These are phyloP conservation scores for Gallinago jamesoni DNA, from an alignment of 2,113 vertebrate genomes.

Conservation along the genomic window DNA sequence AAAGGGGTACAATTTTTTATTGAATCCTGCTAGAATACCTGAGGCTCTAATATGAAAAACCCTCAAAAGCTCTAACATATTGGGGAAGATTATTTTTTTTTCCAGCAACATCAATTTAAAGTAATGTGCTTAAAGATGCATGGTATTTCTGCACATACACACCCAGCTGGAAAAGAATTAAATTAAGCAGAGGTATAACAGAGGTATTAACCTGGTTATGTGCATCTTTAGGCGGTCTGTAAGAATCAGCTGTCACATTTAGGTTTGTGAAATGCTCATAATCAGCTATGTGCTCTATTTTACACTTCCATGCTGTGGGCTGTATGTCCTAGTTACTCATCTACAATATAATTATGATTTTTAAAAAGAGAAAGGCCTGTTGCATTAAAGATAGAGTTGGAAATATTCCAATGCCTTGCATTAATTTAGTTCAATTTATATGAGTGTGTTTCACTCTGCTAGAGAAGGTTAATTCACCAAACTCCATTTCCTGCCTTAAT, in stretches of 20 bases:
- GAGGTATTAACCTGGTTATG: conserved; percentile 26
- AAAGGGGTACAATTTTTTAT: background rate
- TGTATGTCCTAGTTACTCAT: conserved; percentile 7
- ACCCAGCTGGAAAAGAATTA: conserved; percentile 28
- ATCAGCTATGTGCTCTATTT: background rate
- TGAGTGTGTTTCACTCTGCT: background rate
- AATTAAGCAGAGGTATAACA: conserved; percentile 28
- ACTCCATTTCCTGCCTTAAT: conserved; percentile 54
- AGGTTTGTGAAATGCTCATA: conserved; percentile 39
- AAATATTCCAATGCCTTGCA: conserved; percentile 6
- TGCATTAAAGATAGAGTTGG: conserved; percentile 33
- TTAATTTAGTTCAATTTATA: conserved; percentile 40
- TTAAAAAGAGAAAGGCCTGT: background rate
- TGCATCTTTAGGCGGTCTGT: background rate
- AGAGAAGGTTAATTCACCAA: conserved; percentile 41
- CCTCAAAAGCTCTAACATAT: background rate
- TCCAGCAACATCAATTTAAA: background rate
- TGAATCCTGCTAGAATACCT: background rate
- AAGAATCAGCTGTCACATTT: conserved; percentile 11
- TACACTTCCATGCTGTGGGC: conserved; percentile 6
- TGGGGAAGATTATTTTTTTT: background rate
- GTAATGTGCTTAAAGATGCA: background rate
- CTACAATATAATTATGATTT: conserved; percentile 24
- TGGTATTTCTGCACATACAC: conserved; percentile 10
- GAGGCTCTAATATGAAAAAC: background rate